Conservation (phyloP, 1,140 invertebrate genomes). For the Sitophilus oryzae region DNA sequence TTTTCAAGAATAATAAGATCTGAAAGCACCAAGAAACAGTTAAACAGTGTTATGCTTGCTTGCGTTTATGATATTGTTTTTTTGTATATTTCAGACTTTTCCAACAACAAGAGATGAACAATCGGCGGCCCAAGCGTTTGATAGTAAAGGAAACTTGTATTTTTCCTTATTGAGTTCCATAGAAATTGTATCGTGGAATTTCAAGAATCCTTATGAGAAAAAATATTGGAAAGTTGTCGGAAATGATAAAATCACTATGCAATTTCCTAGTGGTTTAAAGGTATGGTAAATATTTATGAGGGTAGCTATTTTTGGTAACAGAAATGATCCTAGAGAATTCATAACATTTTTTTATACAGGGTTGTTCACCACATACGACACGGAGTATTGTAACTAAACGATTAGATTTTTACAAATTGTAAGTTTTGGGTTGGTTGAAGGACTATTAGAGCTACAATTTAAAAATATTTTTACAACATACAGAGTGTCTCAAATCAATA, state of each 20-base stretch:
- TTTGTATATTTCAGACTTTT: constrained; percentile 5
- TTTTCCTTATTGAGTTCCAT: constrained; percentile 4
- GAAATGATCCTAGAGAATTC: not conserved
- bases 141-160: constrained; percentile 9
- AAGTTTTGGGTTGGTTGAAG: no score
- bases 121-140: constrained; percentile 1
- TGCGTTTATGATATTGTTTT: no score
- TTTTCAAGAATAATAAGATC: no score
- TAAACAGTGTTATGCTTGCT: no score
- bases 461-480: no score
- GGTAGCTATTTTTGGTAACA: not conserved
- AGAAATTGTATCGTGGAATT: constrained; percentile 7
- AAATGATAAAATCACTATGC: constrained; percentile 5
- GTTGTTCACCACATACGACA: no score
- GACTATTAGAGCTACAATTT: no score
- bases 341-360: no score
- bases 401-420: no score
- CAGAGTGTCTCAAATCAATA: no score
- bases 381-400: no score
- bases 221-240: constrained; percentile 1
- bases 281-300: not conserved
- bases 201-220: not conserved
- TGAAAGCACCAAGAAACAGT: no score
- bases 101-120: not conserved
- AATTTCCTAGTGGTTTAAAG: constrained; percentile 12